Evolutionary conservation across 2,113 vertebrate genomes (phyloP), one percentile per base, ranked within the genome.

Genomic region (Athene noctua): DNA sequence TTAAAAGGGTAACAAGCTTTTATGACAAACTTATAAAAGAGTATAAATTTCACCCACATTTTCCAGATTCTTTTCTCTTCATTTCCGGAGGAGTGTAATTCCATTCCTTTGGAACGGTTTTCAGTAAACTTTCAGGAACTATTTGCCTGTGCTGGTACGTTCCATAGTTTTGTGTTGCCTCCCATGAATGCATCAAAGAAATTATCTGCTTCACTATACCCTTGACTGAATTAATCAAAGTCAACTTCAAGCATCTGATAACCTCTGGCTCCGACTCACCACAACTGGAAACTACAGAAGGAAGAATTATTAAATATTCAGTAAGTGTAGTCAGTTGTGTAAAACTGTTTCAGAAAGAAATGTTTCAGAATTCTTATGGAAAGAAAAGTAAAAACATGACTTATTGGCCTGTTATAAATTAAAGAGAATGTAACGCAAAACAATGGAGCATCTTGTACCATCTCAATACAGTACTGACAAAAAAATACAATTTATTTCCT

Each of bases 51-150:
- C 77, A 96, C 97, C 17, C 98, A 99, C 99, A 98, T 97, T 98
- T 99, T 18, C 89, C 95, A 63, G 97, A 82, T 67, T 98, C 98
- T 85, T 98, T 98, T 75, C 92, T 97, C 92, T 88, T 96, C 75
- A 94, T 93, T 91, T 98, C 98, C 74, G 91, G 94, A 47, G 98
- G 95, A 42, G 88, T 92, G 67, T 99, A 99, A 96, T 98, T 98
- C 99, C 99, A 99, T 77, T 99, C 98, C 92, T 98, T 98, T 8
- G 99, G 99, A 91, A 99, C 95, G 26, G 98, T 99, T 66, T 98
- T 97, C 66, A 98, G 96, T 84, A 99, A 93, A 71, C 88, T 93
- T 90, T 98, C 98, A 54, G 98, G 98, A 94, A 99, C 49, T 46
- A 85, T 96, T 72, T 86, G 96, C 82, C 97, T 98, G 77, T 97